phyloP scores from a whole-genome alignment of 1,140 invertebrate species.

The Drosophila grimshawi region DNA sequence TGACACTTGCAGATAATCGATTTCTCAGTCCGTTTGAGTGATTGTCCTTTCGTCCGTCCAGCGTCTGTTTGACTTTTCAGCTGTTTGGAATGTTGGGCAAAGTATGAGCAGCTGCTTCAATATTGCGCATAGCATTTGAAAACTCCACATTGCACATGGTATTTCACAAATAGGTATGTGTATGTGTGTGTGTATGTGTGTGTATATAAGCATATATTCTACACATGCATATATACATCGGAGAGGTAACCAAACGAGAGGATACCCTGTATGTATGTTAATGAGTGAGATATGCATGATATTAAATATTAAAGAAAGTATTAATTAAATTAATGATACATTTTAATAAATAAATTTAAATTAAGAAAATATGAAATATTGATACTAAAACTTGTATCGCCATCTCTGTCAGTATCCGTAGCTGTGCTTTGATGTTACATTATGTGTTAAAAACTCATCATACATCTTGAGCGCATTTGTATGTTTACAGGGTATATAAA shows the following conservation, averaged over 20 bases:
- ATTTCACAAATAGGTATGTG: slow-evolving; percentile 7
- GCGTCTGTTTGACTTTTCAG: slow-evolving; percentile 59
- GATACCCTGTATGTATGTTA: slow-evolving; percentile 3
- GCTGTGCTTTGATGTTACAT: background rate
- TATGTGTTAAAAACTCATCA: no score
- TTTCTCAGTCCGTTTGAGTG: slow-evolving; percentile 65
- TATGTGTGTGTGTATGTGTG: background rate
- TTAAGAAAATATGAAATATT: no score
- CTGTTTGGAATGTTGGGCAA: slow-evolving; percentile 69
- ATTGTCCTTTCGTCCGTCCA: slow-evolving; percentile 15
- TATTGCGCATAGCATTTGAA: slow-evolving; percentile 74
- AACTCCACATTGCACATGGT: slow-evolving; percentile 36
- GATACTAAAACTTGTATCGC: no score
- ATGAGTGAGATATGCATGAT: no score
- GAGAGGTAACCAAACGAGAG: background rate
- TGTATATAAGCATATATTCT: slow-evolving; percentile 25
- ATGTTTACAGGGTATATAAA: slow-evolving; percentile 43
- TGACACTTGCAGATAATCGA: slow-evolving; percentile 75
- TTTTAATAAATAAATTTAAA: no score
- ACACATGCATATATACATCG: slow-evolving; percentile 9
- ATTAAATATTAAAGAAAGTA: no score
- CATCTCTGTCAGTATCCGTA: no score
- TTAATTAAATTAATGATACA: no score
- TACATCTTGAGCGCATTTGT: background rate
- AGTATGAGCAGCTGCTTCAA: slow-evolving; percentile 79